Evolutionary conservation across 2,113 vertebrate genomes (phyloP), one percentile per base, ranked within the genome.

Genomic region (Spermophilus dauricus): DNA sequence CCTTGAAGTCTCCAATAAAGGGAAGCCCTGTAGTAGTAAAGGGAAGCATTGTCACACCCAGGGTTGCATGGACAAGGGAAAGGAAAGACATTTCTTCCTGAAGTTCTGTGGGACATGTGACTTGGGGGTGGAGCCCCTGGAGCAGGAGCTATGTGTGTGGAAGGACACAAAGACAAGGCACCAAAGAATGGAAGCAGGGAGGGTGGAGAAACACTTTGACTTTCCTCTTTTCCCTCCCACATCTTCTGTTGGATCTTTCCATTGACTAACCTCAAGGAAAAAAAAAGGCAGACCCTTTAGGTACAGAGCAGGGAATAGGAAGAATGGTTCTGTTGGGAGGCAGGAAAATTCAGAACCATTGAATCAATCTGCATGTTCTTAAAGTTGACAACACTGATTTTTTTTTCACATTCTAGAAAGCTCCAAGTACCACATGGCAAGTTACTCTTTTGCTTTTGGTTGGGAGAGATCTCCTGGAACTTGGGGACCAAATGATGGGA

Each of bases 361-460:
- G 28, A 70, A 81, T 83, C n/a, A 65, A 13, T 92, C 45, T 69
- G 7, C 30, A 24, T 75, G 26, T 30, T 34, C 85, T 80, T 75
- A 28, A 77, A 28, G 9, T 58, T 58, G 22, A 65, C 24, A 30
- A 24, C n/a, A 37, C 9, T 83, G 37, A 20, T 58, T 69, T 69
- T 69, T 83, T 86, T 95, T 91, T 20, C 34, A 70, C 69, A 67
- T 69, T 86, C 22, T 2, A 34, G 45, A 84, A 96, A 86, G 53
- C 11, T 81, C 83, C n/a, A 61, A 80, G 51, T 72, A 45, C 26
- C 13, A 95, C 51, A 85, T 37, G 93, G 51, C 12, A 84, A 91
- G 42, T 76, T 42, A 42, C 2, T 88, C 18, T 32, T 84, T 85
- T 56, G 30, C 28, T 96, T 70, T 82, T 86, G 70, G 24, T 93